A percentile compares a stretch with the other conserved stretches of the same genome.
Evolutionary conservation across 2,113 vertebrate genomes (phyloP).

Genomic region (Chinchilla lanigera): DNA sequence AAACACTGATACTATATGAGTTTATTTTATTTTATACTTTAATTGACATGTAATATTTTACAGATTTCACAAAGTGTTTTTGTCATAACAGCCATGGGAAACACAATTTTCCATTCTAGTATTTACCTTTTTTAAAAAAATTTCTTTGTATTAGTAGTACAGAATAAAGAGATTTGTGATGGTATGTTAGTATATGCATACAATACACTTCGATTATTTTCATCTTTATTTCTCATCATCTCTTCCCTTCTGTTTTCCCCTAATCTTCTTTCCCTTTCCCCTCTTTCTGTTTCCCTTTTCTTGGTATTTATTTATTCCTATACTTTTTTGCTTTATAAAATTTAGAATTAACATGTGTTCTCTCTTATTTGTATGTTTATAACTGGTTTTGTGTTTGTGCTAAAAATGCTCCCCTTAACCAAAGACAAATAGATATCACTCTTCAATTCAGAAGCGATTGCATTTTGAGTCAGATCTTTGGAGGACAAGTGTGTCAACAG

Average conservation of each 20-base stretch:
- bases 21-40: background rate
- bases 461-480: background rate
- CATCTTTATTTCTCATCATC: background rate
- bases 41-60: background rate
- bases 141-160: background rate
- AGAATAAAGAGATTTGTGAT: background rate
- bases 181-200: background rate
- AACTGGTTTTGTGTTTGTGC: background rate
- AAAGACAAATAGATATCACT: background rate
- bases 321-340: background rate
- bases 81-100: background rate
- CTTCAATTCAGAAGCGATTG: background rate
- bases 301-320: background rate
- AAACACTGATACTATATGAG: background rate
- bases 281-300: background rate
- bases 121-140: background rate
- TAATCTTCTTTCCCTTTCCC: background rate
- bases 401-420: background rate
- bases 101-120: background rate
- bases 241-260: background rate
- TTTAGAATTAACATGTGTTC: constrained; percentile 1
- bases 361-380: background rate
- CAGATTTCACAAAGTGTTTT: background rate
- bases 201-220: background rate
- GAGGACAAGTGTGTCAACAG: background rate